Percentiles rank a stretch among this genome's conserved stretches.
phyloP scores from a whole-genome alignment of 2,888 invertebrate genomes.

The Heliothis peltigera region DNA sequence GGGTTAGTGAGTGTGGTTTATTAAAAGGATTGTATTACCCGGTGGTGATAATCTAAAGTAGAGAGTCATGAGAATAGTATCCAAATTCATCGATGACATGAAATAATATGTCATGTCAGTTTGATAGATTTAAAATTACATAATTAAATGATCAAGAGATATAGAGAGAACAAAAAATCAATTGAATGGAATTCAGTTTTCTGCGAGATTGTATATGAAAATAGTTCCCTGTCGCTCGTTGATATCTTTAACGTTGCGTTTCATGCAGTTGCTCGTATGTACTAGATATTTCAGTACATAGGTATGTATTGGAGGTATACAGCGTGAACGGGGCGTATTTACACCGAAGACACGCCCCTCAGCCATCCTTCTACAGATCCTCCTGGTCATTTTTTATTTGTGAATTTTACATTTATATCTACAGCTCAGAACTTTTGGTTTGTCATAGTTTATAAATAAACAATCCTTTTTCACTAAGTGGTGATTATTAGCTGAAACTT shows the following conservation, averaged over 20 bases:
- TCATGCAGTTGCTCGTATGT: conserved; percentile 22
- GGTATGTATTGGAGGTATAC: background rate
- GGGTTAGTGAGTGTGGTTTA: no score
- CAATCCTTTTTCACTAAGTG: no score
- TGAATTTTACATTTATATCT: background rate
- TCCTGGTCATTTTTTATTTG: background rate
- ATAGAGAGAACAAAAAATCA: background rate
- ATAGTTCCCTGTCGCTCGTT: background rate
- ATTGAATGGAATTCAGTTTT: background rate
- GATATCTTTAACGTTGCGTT: conserved; percentile 1
- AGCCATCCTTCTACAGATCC: background rate
- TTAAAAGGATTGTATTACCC: no score
- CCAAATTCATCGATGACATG: no score
- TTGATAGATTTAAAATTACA: no score
- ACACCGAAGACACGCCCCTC: conserved; percentile 10
- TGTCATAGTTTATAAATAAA: no score
- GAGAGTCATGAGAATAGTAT: no score
- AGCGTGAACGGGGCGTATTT: conserved; percentile 15
- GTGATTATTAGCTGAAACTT: no score
- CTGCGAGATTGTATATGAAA: background rate
- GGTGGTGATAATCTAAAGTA: no score
- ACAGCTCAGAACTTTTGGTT: no score
- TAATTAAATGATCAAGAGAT: no score
- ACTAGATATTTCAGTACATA: conserved; percentile 7
- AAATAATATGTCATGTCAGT: no score